Evolutionary conservation across 2,113 vertebrate species (phyloP), one percentile per base, ranked within the genome.

Genomic region (Dipodomys merriami): DNA sequence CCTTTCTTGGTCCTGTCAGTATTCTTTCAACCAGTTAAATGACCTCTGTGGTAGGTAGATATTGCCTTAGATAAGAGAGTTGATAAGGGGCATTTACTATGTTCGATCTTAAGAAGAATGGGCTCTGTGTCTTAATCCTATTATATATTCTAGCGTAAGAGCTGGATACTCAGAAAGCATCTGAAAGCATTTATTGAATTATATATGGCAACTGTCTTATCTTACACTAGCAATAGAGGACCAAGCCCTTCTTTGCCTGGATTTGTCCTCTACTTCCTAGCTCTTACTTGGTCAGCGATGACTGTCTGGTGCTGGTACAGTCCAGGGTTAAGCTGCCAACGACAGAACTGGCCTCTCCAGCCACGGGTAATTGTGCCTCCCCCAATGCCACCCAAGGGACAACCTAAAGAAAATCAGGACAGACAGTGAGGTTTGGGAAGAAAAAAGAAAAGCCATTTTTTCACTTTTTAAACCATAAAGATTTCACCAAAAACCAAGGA

Each of bases 241-340:
- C 62, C 62, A 89, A 39, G 25, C 72, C 35, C 67, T 65, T 69
- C 73, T 39, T 89, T 85, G 79, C 23, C 69, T 65, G 60, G 53
- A 39, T 6, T 29, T 78, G 5, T 89, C 72, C 64, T 89, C 68
- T 8, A 74, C 62, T 44, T 85, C 25, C 68, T 84, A 82, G 80
- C 80, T 90, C 86, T 23, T 97, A 99, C 99, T 98, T 99, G 99
- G 97, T 99, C 97, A 12, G 98, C 98, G 0, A 98, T 98, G 79
- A 99, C 99, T 0, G 98, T 99, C 97, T 98, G 98, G 7, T 99
- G 99, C 86, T 98, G 98, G 97, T 99, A 99, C 98, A 99, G 98
- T 79, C 99, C 99, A 73, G 99, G 99, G 78, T 98, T 99, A 65
- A 99, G 98, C 90, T 99, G 99, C 99, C 99, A 99, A 87, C 99